Base-by-base conservation (phyloP, 2,888 invertebrate species). In the Rhamphomyia laevipes region DNA sequence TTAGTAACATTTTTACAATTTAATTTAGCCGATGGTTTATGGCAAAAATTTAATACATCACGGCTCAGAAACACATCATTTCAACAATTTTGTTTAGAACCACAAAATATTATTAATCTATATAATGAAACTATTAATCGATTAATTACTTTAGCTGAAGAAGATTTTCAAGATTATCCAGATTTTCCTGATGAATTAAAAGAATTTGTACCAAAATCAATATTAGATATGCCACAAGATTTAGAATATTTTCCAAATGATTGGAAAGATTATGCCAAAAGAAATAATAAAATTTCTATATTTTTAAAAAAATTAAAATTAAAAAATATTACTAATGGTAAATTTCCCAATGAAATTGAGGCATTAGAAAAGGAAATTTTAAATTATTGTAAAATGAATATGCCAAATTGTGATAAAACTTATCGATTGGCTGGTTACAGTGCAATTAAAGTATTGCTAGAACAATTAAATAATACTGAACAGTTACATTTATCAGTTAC, bases 51-150 rank as follows among this genome's bases (percentile, higher is more conserved):
- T 37, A 69, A 67, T 1, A 49, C 55, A 13, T 61, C 64, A 3
- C 53, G 55, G 13, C 33, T 48, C 5, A 53, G 48, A 13, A 58
- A 68, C 62, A 57, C 63, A 52, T 57, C 70, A 54, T 60, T 67
- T 62, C 30, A 68, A 49, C 61, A 69, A 61, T 66, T 72, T 60
- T 63, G 61, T 17, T 53, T 46, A 2, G 51, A 58, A 11, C 84
- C 46, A 64, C 73, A 58, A 73, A 77, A 59, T 42, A 71, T 83
- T 7, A 75, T 82, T 13, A 66, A 70, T 46, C 68, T 84, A 44
- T 84, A 83, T 60, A 87, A 87, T 61, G 74, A 76, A 56, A 81
- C 80, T 21, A 74, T 87, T 18, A 73, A 75, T 44, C 77, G 77
- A 57, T 64, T 86, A 44, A 76, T 75, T 37, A 65, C 75, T 41